Evolutionary conservation across 2,888 invertebrate genomes (phyloP), one percentile per base, ranked within the genome.

Genomic region (Thereva nobilitata): DNA sequence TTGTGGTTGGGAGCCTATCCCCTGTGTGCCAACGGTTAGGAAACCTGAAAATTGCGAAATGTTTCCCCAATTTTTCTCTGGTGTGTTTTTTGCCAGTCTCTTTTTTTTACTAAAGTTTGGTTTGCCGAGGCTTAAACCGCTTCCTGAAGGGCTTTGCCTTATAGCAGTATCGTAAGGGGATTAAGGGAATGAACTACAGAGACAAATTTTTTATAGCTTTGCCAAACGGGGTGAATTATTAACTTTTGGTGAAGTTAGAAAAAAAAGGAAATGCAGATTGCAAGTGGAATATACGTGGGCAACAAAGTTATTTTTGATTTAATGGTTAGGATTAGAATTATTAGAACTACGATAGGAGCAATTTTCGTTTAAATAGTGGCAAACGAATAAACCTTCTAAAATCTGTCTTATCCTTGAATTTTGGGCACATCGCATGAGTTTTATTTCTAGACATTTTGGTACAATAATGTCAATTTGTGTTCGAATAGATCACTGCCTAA

Each of bases 1-100:
- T 37, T n/a, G 35, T 45, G 59, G 37, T 47, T 38, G 45, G 38
- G 40, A 50, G 61, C 61, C 61, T 41, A 61, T 45, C n/a, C 7
- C 7, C 8, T 56, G 34, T 57, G 57, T 37, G 37, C 12, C 9
- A 42, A 47, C 38, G 47, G 57, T 38, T 34, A 47, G 40, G 50
- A 61, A 61, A 61, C 61, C 50, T 61, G 61, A 50, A 61, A 61
- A 61, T 61, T 49, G 50, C 49, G 61, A 50, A 61, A 61, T 61
- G 61, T 61, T 61, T 41, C 61, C 23, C 23, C 49, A 61, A 61
- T 61, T 61, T 61, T 61, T 61, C 61, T 41, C 38, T 61, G 50
- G 61, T 50, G 61, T 50, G 61, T 50, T 61, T 61, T 61, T 23
- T 23, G 61, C 9, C 38, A 49, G 42, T 50, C 50, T 50, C 50